A percentile compares a stretch with the other conserved stretches of the same genome.
These are phyloP conservation scores for Agrilus biguttatus DNA, from an alignment of 2,888 invertebrate genomes.

Conservation along the genomic window DNA sequence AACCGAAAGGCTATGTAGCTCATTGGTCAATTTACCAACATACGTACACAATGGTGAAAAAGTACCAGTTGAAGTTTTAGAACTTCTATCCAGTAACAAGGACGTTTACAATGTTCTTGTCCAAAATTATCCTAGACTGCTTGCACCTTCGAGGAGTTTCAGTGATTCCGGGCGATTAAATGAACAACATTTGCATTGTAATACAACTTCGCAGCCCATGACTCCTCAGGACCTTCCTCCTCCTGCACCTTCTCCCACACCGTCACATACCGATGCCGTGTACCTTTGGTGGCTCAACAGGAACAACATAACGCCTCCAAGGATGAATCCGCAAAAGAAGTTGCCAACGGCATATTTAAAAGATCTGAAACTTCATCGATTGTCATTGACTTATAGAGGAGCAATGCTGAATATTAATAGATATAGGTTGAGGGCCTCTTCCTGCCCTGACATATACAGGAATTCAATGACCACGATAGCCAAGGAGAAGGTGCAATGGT, in stretches of 20 bases:
- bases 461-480: constrained; percentile 76
- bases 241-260: constrained; percentile 26
- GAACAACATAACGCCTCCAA: constrained; percentile 30
- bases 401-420: constrained; percentile 75
- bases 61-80: constrained; percentile 62
- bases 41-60: constrained; percentile 66
- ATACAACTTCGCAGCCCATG: constrained; percentile 22
- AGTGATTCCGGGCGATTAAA: constrained; percentile 47
- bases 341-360: constrained; percentile 53
- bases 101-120: constrained; percentile 57
- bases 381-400: constrained; percentile 69
- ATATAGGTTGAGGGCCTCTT: constrained; percentile 67
- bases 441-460: constrained; percentile 81
- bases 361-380: constrained; percentile 58
- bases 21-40: constrained; percentile 75
- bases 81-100: constrained; percentile 48
- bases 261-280: constrained; percentile 30
- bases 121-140: constrained; percentile 59
- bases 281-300: constrained; percentile 42
- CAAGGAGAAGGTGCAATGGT: constrained; percentile 64
- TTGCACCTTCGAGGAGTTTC: constrained; percentile 58
- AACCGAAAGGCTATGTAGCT: constrained; percentile 49
- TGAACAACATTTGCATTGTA: constrained; percentile 26
- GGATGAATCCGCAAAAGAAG: constrained; percentile 25
- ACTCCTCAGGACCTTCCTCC: constrained; percentile 27